These are phyloP conservation scores for Oophaga pumilio DNA, from an alignment of 2,113 vertebrate species.

Conservation along the genomic window DNA sequence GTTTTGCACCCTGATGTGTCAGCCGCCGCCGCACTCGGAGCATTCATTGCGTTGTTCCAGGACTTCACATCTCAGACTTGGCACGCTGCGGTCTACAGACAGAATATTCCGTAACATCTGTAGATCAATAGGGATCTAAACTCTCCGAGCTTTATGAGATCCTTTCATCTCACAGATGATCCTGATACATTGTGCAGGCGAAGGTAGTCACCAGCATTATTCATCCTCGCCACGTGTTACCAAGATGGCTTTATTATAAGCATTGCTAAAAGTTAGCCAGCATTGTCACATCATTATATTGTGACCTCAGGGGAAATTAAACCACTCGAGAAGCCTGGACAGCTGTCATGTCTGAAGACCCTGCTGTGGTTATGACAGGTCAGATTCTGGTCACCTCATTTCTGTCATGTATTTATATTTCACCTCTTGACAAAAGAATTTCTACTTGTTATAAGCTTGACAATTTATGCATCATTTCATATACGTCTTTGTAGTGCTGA, in stretches of 20 bases:
- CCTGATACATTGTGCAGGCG: background rate
- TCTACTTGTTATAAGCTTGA: too few species aligned
- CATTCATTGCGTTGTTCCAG: background rate
- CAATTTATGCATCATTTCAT: too few species aligned
- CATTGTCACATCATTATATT: background rate
- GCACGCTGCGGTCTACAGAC: background rate
- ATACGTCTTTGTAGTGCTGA: too few species aligned
- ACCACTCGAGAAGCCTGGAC: background rate
- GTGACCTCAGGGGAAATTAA: too few species aligned
- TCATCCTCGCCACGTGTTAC: background rate
- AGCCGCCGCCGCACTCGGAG: background rate
- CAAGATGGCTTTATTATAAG: background rate
- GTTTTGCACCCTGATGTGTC: background rate
- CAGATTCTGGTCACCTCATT: too few species aligned
- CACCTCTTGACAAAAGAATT: too few species aligned
- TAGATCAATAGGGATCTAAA: background rate
- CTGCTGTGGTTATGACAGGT: too few species aligned
- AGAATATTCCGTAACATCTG: background rate
- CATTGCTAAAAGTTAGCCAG: background rate
- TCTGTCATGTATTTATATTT: too few species aligned
- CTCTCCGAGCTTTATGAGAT: background rate
- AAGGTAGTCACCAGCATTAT: background rate
- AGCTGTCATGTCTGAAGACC: background rate
- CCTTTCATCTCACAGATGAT: constrained; percentile 3
- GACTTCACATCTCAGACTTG: background rate